phyloP scores from a whole-genome alignment of 2,113 vertebrate genomes.

The Ceyx margarethae region DNA sequence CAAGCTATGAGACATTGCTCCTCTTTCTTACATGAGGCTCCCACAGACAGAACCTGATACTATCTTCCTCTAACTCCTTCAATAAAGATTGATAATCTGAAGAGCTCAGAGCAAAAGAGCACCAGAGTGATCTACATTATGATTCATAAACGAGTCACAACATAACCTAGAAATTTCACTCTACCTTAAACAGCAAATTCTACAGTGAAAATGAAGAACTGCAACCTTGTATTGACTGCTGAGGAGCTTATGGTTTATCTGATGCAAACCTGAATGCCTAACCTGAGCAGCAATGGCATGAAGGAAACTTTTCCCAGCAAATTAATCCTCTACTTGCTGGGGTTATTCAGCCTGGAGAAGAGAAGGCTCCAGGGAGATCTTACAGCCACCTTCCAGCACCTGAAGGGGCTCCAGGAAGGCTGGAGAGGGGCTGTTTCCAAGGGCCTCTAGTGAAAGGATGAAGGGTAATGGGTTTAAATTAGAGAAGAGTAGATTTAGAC shows the following conservation, averaged over 20 bases:
- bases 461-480: too few relatives aligned
- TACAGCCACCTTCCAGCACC: too few relatives aligned
- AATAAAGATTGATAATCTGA: neutral
- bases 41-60: neutral
- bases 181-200: neutral
- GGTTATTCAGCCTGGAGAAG: too few relatives aligned
- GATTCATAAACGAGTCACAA: neutral
- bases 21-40: neutral
- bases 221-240: neutral
- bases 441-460: too few relatives aligned
- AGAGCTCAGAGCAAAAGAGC: neutral
- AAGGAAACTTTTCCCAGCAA: neutral
- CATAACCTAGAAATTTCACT: neutral
- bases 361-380: too few relatives aligned
- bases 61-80: neutral
- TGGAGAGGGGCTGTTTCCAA: too few relatives aligned
- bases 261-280: neutral
- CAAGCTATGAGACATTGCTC: neutral
- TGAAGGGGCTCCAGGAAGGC: too few relatives aligned
- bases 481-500: too few relatives aligned
- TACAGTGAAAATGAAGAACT: neutral
- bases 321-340: neutral
- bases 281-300: neutral
- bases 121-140: neutral
- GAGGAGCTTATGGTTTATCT: neutral